Evolutionary conservation across 1,140 invertebrate genomes (phyloP).

Genomic region (Luehdorfia chinensis): DNA sequence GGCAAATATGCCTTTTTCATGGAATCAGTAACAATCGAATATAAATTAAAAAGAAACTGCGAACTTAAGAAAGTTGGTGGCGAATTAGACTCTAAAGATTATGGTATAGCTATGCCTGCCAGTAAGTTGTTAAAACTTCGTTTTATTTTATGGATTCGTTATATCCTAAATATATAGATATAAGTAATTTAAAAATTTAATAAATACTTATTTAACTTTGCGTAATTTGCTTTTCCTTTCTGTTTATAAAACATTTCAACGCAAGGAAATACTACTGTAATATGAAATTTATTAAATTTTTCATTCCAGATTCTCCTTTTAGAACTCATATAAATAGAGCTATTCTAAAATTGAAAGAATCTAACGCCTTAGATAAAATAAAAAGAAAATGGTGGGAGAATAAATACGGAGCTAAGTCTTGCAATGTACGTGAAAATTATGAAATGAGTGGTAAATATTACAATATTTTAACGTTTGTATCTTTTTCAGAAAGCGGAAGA

Average conservation of each 20-base stretch:
- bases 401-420: slow-evolving; percentile 74
- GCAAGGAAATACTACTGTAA: too few species aligned
- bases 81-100: slow-evolving; percentile 88
- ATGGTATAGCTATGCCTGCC: slow-evolving; percentile 86
- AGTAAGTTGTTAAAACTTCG: slow-evolving; percentile 74
- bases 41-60: slow-evolving; percentile 86
- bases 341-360: slow-evolving; percentile 89
- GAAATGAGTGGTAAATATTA: too few species aligned
- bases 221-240: too few species aligned
- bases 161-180: too few species aligned
- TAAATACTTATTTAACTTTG: too few species aligned
- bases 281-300: slow-evolving; percentile 39
- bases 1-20: slow-evolving; percentile 89
- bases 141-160: too few species aligned
- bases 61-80: slow-evolving; percentile 87
- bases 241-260: too few species aligned
- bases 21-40: slow-evolving; percentile 90
- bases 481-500: slow-evolving; percentile 43
- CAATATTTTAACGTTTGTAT: not conserved
- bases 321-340: slow-evolving; percentile 83
- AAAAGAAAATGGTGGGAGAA: slow-evolving; percentile 93
- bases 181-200: slow-evolving; percentile 2
- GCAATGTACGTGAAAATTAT: slow-evolving; percentile 59
- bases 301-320: slow-evolving; percentile 82
- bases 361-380: slow-evolving; percentile 83